Conservation (phyloP, 2,888 invertebrate genomes). For the Spilosoma lubricipeda region DNA sequence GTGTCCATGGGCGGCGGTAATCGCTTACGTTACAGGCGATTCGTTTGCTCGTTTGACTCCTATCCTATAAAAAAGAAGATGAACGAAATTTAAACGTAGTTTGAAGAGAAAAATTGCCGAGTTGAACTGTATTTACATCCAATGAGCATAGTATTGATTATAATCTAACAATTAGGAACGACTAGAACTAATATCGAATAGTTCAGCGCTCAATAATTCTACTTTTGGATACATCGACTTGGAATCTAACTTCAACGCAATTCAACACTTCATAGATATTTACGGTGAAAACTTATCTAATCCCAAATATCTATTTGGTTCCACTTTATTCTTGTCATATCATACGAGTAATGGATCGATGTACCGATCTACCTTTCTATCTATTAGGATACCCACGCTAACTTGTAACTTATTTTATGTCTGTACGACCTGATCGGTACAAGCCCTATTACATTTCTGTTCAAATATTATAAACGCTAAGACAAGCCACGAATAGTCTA, state of each 20-base stretch:
- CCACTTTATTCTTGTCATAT: neutral
- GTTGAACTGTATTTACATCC: too few relatives aligned
- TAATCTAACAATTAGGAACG: neutral
- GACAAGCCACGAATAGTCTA: neutral
- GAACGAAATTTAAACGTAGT: too few relatives aligned
- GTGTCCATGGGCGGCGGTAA: too few relatives aligned
- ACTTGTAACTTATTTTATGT: neutral
- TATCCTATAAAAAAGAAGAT: too few relatives aligned
- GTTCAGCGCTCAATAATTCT: neutral
- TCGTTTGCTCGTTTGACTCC: too few relatives aligned
- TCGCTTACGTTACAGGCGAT: too few relatives aligned
- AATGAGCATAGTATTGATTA: neutral
- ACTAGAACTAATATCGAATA: neutral
- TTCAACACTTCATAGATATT: neutral
- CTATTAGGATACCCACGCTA: neutral
- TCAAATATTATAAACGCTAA: neutral
- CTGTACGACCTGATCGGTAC: neutral
- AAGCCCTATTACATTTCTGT: neutral
- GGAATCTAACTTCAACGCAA: neutral
- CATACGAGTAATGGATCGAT: neutral
- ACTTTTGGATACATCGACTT: neutral
- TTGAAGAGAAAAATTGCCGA: too few relatives aligned
- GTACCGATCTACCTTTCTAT: neutral
- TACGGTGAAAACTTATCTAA: neutral
- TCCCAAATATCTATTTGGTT: neutral